phyloP scores from a whole-genome alignment of 2,888 invertebrate genomes.

The Eudemis profundana region DNA sequence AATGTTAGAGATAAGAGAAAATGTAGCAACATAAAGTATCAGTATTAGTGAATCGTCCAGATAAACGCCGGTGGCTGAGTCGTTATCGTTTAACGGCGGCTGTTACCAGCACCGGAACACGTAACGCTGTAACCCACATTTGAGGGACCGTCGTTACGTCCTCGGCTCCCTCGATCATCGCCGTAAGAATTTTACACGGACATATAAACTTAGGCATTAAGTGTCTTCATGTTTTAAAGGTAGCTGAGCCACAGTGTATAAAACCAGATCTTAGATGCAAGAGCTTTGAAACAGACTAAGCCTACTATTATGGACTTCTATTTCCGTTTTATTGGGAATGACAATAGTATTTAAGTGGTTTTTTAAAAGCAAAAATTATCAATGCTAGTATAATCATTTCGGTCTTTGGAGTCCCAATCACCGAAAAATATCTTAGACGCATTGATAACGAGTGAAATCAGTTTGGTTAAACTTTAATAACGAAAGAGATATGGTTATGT shows the following conservation, averaged over 20 bases:
- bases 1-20: neutral
- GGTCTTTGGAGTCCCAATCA: too few species aligned
- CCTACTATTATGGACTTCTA: too few species aligned
- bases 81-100: slow-evolving; percentile 68
- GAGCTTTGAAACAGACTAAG: too few species aligned
- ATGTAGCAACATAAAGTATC: slow-evolving; percentile 43
- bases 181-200: slow-evolving; percentile 68
- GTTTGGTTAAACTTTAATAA: neutral
- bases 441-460: too few species aligned
- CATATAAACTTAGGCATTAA: slow-evolving; percentile 53
- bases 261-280: too few species aligned
- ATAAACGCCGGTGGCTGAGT: slow-evolving; percentile 60
- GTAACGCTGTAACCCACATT: slow-evolving; percentile 66
- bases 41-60: slow-evolving; percentile 60
- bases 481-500: neutral
- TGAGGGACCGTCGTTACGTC: slow-evolving; percentile 63
- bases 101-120: slow-evolving; percentile 60
- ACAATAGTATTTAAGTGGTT: too few species aligned
- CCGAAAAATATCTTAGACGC: too few species aligned
- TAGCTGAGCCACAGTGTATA: too few species aligned
- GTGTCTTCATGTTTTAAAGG: slow-evolving; percentile 31
- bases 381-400: too few species aligned
- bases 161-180: slow-evolving; percentile 63
- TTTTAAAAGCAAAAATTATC: too few species aligned
- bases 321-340: too few species aligned